Base-by-base conservation (phyloP, 2,113 vertebrate genomes). In the Burhinus oedicnemus region DNA sequence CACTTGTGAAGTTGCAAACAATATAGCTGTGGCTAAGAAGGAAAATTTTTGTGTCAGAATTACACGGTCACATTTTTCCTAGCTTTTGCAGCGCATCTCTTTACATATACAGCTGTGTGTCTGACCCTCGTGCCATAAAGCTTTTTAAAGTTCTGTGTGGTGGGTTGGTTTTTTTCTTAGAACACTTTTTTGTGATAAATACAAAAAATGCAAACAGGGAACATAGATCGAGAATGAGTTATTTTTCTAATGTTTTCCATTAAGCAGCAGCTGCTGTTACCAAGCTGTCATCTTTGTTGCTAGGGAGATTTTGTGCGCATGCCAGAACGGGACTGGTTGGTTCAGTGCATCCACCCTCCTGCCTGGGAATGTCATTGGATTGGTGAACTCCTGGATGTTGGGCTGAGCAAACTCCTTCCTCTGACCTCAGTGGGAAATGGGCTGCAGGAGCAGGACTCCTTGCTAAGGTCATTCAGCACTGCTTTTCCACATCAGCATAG, bases 281-380 rank as follows among this genome's bases (percentile, higher is more conserved):
- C 95, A 97, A 97, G 98, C 97, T 98, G 97, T 98, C 97, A 91
- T 97, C 94, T 93, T 93, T 90, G 98, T 98, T 98, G 98, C 97
- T 98, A 97, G 82, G 98, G 96, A 95, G 96, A 96, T 95, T 96
- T 81, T 92, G 61, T 91, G 93, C 5, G 7, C 69, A 40, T 97
- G 97, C 94, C 95, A 54, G 85, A 78, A 42, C 1, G 9, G 83
- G 90, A 80, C 94, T 55, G 79, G 87, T 68, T 90, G 93, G 92
- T 66, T 95, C 66, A 7, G n/a, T 4, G 30, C 4, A 7, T 45
- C 89, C 88, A 68, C 87, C 64, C 85, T 64, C 21, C 74, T 25
- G 34, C 87, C 45, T 40, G 78, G 54, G 52, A 69, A 90, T 75
- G 62, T 9, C 65, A 17, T 27, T 42, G 54, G 29, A 12, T 0